A percentile compares a stretch with the other conserved stretches of the same genome.
Conservation (phyloP, 2,888 invertebrate species). For the Endotricha flammealis region DNA sequence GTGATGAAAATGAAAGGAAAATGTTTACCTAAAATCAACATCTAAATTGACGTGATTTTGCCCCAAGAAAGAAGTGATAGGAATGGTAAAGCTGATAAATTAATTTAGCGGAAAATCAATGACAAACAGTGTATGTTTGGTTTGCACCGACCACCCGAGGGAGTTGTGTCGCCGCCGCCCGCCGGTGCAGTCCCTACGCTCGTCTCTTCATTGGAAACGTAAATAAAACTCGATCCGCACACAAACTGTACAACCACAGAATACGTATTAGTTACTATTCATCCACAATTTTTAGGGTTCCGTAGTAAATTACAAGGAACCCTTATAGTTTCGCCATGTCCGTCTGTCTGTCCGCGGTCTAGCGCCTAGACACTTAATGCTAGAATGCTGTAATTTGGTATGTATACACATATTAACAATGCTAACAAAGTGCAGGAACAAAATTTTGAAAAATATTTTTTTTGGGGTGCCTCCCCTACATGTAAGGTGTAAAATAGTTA, state of each 20-base stretch:
- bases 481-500: no score
- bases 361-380: no score
- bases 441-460: no score
- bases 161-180: slow-evolving; percentile 28
- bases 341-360: no score
- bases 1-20: no score
- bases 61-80: slow-evolving; percentile 9
- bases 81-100: slow-evolving; percentile 47
- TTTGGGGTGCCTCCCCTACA: no score
- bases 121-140: slow-evolving; percentile 65
- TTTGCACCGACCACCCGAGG: slow-evolving; percentile 57
- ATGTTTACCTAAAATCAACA: no score
- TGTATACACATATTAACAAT: no score
- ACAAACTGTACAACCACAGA: slow-evolving; percentile 30
- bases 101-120: slow-evolving; percentile 76
- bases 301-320: no score
- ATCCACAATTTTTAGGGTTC: slow-evolving; percentile 4
- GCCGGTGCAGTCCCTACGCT: slow-evolving; percentile 27
- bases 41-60: slow-evolving; percentile 9
- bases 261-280: slow-evolving; percentile 6
- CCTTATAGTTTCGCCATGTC: no score
- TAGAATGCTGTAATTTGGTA: no score
- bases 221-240: slow-evolving; percentile 64
- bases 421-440: no score
- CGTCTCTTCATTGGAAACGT: slow-evolving; percentile 58